Base-by-base conservation (phyloP, 2,113 vertebrate species). In the Lasiurus cinereus region DNA sequence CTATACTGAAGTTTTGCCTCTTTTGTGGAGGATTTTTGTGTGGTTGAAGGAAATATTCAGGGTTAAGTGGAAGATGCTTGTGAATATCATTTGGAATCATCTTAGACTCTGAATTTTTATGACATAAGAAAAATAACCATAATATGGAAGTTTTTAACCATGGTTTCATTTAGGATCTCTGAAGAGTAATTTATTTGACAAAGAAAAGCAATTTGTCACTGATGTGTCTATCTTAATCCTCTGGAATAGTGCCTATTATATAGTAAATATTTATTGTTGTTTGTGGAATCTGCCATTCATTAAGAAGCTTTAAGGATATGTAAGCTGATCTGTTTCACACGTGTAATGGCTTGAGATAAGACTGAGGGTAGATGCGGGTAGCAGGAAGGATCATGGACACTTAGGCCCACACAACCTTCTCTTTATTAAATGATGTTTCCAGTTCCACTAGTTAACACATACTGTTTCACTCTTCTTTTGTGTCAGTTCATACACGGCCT, bases 31-130 rank as follows among this genome's bases (percentile, higher is more conserved):
- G 29, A 88, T 72, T 95, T 83, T 91, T 67, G 10, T 15, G 48
- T 54, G 21, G 18, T 64, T 91, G 62, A 70, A 24, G 73, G 29
- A 79, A 73, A 76, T 59, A 10, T 74, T 83, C 12, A 85, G 67
- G 64, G 54, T 94, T 52, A 80, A 88, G 77, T 72, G 80, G 90
- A 90, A 84, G 80, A 82, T 43, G 50, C 46, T 87, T 73, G 33
- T 27, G 64, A 82, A 78, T 90, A 43, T 69, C 91, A 88, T 66
- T 85, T 94, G 76, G 92, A 90, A 77, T 94, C 80, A 88, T 72
- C 62, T 1, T 85, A 69, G 83, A 69, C 48, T 84, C 93, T 90
- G 88, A 82, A 94, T 88, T 90, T 93, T 92, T n/a, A 78, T 54
- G 52, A 52, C 70, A 83, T 54, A 89, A 43, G 31, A 4, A 88